phyloP scores from a whole-genome alignment of 2,797 vertebrate genomes.

The Sebastes reedi region DNA sequence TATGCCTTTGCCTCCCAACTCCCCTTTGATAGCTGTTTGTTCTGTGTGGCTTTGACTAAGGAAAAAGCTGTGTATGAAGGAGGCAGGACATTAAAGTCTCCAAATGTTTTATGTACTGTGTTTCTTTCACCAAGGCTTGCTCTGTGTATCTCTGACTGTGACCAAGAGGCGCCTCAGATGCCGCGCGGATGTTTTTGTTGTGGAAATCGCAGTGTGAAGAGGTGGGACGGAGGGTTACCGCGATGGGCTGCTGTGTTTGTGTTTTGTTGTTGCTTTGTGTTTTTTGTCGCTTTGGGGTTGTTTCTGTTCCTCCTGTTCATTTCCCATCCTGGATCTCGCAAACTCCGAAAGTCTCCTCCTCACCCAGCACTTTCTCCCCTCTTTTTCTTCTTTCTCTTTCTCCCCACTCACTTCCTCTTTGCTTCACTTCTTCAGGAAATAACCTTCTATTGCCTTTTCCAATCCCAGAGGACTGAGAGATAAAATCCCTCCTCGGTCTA shows the following conservation, averaged over 20 bases:
- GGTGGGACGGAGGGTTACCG: conserved; percentile 48
- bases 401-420: conserved; percentile 40
- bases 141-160: conserved; percentile 33
- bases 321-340: conserved; percentile 46
- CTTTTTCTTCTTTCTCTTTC: conserved; percentile 13
- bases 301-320: conserved; percentile 26
- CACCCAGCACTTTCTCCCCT: conserved; percentile 26
- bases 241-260: conserved; percentile 46
- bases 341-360: conserved; percentile 36
- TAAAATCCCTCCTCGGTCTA: conserved; percentile 75
- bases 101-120: conserved; percentile 27
- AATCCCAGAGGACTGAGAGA: conserved; percentile 74
- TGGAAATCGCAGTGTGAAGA: conserved; percentile 63
- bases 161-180: conserved; percentile 43
- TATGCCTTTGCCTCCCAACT: conserved; percentile 37
- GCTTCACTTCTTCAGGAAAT: conserved; percentile 73
- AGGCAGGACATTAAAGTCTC: conserved; percentile 36
- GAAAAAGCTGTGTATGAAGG: conserved; percentile 1
- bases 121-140: conserved; percentile 20
- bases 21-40: conserved; percentile 67
- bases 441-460: conserved; percentile 70
- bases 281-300: conserved; percentile 57
- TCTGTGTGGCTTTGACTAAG: conserved; percentile 42
- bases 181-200: conserved; percentile 61
- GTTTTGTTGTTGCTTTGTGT: conserved; percentile 59